phyloP scores from a whole-genome alignment of 2,797 vertebrate genomes.

The Pangasius macronema region DNA sequence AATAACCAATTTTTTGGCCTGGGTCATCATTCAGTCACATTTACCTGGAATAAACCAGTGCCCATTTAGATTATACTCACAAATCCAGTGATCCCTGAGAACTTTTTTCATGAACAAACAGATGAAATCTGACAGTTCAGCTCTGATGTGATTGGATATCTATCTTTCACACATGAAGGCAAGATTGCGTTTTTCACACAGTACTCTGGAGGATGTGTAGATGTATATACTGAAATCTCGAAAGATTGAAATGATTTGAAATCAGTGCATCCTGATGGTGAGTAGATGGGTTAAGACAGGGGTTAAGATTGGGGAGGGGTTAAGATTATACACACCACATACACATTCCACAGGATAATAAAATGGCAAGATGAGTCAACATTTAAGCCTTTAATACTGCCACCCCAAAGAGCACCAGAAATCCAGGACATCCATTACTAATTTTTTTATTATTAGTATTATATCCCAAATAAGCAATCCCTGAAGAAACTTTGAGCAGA shows the following conservation, averaged over 20 bases:
- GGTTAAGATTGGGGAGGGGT: too few relatives aligned
- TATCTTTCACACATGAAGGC: background rate
- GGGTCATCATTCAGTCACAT: background rate
- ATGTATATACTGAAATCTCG: background rate
- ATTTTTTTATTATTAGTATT: background rate
- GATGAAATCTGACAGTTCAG: background rate
- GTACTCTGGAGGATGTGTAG: background rate
- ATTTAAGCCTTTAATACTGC: background rate
- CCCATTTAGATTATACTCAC: background rate
- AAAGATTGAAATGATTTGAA: background rate
- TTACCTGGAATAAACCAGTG: background rate
- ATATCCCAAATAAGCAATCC: background rate
- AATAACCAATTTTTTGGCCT: background rate
- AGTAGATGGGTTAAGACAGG: background rate
- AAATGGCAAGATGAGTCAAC: background rate
- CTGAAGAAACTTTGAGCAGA: background rate
- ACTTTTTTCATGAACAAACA: background rate
- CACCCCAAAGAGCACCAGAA: background rate
- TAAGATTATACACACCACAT: background rate
- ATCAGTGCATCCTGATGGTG: background rate
- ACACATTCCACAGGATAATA: background rate
- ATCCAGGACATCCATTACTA: background rate
- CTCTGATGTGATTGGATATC: background rate
- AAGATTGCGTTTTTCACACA: background rate
- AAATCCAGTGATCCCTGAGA: background rate